Evolutionary conservation across 2,113 vertebrate genomes (phyloP).

Genomic region (Heterocephalus glaber): DNA sequence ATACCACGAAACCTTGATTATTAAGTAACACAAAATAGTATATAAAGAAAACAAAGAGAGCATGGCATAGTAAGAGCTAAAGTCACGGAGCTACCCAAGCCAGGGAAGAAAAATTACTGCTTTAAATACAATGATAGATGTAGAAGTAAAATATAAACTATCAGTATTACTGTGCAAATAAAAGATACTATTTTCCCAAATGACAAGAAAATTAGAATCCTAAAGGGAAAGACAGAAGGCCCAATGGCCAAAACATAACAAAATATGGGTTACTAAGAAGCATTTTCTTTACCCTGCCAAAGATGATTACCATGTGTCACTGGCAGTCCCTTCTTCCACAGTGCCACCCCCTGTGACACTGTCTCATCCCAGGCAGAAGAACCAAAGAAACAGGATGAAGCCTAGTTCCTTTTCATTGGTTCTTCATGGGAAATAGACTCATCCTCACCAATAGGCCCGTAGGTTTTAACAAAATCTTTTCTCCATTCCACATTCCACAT

Average conservation of each 20-base stretch:
- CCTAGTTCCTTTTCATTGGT: background rate
- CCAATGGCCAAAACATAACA: background rate
- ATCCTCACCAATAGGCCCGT: background rate
- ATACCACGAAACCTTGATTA: background rate
- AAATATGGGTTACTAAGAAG: conserved; percentile 24
- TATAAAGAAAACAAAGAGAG: background rate
- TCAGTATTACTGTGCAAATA: background rate
- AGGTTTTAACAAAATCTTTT: background rate
- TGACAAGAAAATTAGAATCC: conserved; percentile 35
- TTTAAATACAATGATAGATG: background rate
- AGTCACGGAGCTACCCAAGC: background rate
- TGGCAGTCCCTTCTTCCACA: background rate
- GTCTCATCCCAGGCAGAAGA: background rate
- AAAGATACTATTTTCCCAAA: background rate
- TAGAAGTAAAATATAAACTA: background rate
- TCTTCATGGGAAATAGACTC: background rate
- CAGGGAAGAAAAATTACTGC: background rate
- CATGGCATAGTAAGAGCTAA: background rate
- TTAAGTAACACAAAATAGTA: background rate
- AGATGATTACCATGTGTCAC: background rate
- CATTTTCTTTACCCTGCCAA: background rate
- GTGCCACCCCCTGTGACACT: background rate
- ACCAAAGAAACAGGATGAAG: background rate
- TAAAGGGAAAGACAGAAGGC: background rate
- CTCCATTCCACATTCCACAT: background rate